phyloP scores from a whole-genome alignment of 2,888 invertebrate genomes.

The Athrips mouffetella region DNA sequence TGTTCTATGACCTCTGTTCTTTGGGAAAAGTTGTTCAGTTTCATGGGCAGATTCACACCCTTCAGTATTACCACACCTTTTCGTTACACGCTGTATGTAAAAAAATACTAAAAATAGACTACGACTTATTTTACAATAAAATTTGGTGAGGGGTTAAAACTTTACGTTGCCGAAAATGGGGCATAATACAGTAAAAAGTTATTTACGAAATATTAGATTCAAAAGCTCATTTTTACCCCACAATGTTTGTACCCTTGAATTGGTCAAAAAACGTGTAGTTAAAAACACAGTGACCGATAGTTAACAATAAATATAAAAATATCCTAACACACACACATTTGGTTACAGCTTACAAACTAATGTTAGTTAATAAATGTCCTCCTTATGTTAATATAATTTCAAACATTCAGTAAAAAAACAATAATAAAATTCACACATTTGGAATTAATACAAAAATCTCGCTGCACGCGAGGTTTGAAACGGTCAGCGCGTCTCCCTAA shows the following conservation, averaged over 20 bases:
- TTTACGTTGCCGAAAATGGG: too few species aligned
- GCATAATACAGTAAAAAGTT: too few species aligned
- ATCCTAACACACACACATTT: slow-evolving; percentile 38
- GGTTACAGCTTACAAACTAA: slow-evolving; percentile 38
- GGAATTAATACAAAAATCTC: background rate
- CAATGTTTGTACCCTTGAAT: background rate
- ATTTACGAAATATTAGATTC: background rate
- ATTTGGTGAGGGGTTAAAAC: too few species aligned
- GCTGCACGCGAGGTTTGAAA: too few species aligned
- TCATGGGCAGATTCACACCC: too few species aligned
- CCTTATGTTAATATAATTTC: slow-evolving; percentile 6
- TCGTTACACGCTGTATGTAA: too few species aligned
- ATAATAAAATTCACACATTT: background rate
- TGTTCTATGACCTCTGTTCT: too few species aligned
- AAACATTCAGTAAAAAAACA: slow-evolving; percentile 4
- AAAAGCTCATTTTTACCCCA: background rate
- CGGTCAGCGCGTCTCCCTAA: too few species aligned
- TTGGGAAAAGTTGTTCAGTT: too few species aligned
- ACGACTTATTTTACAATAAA: too few species aligned
- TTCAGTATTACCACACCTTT: too few species aligned
- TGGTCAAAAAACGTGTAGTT: background rate
- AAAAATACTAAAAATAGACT: too few species aligned
- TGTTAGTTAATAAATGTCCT: slow-evolving; percentile 24
- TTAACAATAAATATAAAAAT: slow-evolving; percentile 7
- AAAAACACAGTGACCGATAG: slow-evolving; percentile 10